Evolutionary conservation across 2,797 vertebrate species (phyloP), one percentile per base, ranked within the genome.

Genomic region (Craterocephalus amniculus): DNA sequence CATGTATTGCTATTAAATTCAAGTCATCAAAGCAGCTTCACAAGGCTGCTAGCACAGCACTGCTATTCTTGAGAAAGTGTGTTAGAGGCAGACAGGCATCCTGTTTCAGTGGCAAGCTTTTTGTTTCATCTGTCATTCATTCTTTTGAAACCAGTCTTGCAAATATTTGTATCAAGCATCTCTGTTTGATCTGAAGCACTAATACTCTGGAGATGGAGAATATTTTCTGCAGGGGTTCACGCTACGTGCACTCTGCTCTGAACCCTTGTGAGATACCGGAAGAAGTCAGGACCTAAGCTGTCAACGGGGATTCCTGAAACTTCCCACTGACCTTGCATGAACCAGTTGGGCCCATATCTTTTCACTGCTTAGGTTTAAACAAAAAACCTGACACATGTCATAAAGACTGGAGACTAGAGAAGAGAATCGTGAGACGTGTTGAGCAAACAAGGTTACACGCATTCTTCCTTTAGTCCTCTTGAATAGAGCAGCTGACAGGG

Each of bases 361-460:
- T 64, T 75, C 56, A 67, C 72, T 78, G 62, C 52, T 75, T 68
- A 4, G 43, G 68, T 58, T 89, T 74, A 31, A 76, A 56, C 74
- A 66, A 24, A 22, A 73, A 70, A 81, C 72, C 24, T 40, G 78
- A 84, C 86, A 68, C 76, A 40, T 83, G 82, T 86, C 85, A 83
- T 27, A 76, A 83, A 73, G 57, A 20, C n/a, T n/a, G n/a, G n/a
- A n/a, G n/a, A n/a, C n/a, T n/a, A n/a, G n/a, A 56, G 58, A 66
- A 68, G 63, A 58, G 38, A 73, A 66, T 34, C 35, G 65, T 16
- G 45, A 63, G 36, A 31, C 65, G 24, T 29, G 64, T 70, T 67
- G 75, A 58, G 74, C 63, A 74, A 74, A 71, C 31, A 1, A 51
- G 62, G 36, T 54, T 32, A 60, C 69, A 68, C 51, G 24, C 64